Evolutionary conservation across 37 sponge, comb jelly and placozoan species (phyloP).

Genomic region (Geodia barretti): DNA sequence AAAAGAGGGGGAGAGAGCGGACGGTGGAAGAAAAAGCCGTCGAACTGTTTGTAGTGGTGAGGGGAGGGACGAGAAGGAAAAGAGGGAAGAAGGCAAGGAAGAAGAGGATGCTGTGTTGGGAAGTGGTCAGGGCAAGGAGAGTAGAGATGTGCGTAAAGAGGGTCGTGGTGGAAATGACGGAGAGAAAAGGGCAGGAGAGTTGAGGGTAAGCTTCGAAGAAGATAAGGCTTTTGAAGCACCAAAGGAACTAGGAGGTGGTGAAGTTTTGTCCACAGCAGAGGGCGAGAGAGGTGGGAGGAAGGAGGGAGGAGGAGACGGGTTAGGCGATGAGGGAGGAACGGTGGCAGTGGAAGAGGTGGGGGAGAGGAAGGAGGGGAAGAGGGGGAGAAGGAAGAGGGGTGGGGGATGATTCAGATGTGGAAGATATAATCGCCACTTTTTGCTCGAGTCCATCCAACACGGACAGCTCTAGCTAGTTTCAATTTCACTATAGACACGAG

Average conservation of each 20-base stretch:
- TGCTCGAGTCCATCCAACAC: background rate
- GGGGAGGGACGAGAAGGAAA: background rate
- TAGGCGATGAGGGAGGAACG: background rate
- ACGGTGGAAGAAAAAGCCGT: background rate
- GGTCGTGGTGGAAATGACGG: no score
- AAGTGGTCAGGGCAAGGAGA: no score
- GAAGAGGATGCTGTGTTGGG: no score
- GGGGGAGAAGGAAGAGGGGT: background rate
- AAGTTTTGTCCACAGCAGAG: background rate
- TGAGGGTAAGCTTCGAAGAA: background rate
- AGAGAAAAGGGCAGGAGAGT: no score
- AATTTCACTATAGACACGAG: no score
- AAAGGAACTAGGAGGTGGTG: background rate
- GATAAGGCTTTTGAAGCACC: background rate
- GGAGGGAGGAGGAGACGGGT: background rate
- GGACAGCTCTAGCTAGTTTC: no score
- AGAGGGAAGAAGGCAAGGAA: background rate
- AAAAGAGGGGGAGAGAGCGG: background rate
- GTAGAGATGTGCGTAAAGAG: no score
- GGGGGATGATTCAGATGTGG: background rate
- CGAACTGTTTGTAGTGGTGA: background rate
- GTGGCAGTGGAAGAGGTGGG: slow-evolving; percentile 8
- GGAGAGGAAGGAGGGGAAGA: background rate
- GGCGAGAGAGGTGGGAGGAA: background rate
- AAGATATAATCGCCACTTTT: background rate